Evolutionary conservation across 2,113 vertebrate genomes (phyloP).

Genomic region (zebrafish (Danio rerio)): DNA sequence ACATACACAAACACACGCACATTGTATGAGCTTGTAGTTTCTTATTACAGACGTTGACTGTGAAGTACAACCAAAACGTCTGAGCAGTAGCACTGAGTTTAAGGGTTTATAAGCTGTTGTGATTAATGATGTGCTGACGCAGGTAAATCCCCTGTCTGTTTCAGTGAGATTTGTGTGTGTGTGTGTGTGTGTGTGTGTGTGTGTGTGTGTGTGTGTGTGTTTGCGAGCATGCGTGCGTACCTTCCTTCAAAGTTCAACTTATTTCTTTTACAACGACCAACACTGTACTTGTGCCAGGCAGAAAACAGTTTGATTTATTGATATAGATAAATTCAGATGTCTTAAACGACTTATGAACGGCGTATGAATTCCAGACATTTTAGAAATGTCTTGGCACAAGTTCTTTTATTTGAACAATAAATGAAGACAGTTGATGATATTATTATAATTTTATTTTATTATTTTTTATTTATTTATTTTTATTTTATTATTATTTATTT

Average conservation of each 20-base stretch:
- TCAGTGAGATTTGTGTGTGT: background rate
- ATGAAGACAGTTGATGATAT: too few species aligned
- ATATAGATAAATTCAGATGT: background rate
- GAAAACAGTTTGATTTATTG: conserved; percentile 49
- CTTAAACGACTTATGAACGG: background rate
- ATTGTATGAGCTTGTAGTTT: conserved; percentile 2
- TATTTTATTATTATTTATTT: too few species aligned
- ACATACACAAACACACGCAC: conserved; percentile 30
- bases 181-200: too few species aligned
- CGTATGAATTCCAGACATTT: background rate
- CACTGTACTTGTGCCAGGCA: background rate
- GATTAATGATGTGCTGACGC: conserved; percentile 25
- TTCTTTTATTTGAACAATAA: background rate
- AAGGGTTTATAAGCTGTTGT: conserved; percentile 22
- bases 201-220: too few species aligned
- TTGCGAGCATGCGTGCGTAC: too few species aligned
- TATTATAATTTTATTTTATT: too few species aligned
- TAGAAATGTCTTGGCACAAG: conserved; percentile 7
- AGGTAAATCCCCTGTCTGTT: background rate
- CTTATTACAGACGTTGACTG: background rate
- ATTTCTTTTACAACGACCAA: background rate
- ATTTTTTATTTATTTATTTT: too few species aligned
- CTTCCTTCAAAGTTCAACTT: conserved; percentile 6
- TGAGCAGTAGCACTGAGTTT: background rate
- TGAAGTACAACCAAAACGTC: background rate